Conservation (phyloP, 1,140 invertebrate species). For the Drosophila carrolli region DNA sequence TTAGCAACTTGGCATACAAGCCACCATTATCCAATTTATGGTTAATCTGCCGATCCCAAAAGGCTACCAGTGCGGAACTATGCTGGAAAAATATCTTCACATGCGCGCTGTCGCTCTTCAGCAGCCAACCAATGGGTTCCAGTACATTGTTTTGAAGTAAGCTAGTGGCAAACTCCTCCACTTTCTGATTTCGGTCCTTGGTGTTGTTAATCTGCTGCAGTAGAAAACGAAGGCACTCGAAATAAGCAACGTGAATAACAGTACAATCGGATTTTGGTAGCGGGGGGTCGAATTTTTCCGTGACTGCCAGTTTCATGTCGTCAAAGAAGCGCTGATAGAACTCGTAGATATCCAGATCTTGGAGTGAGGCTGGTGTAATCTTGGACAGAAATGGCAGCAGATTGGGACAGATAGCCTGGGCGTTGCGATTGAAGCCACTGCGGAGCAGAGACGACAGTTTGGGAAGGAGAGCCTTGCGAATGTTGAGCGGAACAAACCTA, state of each 20-base stretch:
- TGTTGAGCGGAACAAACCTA: conserved; percentile 89
- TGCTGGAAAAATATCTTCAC: conserved; percentile 85
- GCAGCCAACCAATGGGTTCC: conserved; percentile 84
- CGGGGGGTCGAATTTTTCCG: conserved; percentile 47
- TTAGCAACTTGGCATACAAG: conserved; percentile 85
- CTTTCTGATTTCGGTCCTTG: conserved; percentile 3
- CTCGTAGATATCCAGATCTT: conserved; percentile 83
- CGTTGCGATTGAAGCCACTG: conserved; percentile 90
- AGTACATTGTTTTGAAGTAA: conserved; percentile 85
- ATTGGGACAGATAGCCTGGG: conserved; percentile 89
- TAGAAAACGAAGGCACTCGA: conserved; percentile 90
- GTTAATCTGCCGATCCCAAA: conserved; percentile 86
- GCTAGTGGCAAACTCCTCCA: conserved; percentile 37
- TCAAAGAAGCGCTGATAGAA: conserved; percentile 90
- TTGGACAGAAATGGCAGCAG: conserved; percentile 90
- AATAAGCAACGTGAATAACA: conserved; percentile 87
- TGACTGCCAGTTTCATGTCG: conserved; percentile 85
- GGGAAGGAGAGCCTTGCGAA: conserved; percentile 89
- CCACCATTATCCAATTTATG: conserved; percentile 54
- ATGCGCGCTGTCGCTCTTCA: conserved; percentile 79
- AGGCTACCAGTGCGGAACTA: conserved; percentile 85
- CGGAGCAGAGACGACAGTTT: conserved; percentile 89
- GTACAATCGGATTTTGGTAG: conserved; percentile 86
- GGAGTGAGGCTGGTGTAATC: conserved; percentile 85
- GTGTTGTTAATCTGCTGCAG: conserved; percentile 83